Base-by-base conservation (phyloP, 2,888 invertebrate species). In the Hyalella azteca region DNA sequence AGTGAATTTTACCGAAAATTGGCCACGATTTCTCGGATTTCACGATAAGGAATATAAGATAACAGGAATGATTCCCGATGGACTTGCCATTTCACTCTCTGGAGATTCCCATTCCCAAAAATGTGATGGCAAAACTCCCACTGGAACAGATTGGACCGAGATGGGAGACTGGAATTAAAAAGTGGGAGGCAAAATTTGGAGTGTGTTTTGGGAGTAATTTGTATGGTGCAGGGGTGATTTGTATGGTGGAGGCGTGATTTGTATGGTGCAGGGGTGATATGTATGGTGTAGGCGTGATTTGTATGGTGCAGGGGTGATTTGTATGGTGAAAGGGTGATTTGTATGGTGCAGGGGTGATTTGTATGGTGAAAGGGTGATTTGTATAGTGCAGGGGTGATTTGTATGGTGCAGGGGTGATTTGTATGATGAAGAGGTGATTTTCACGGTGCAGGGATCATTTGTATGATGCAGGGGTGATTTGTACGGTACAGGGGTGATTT, bases 61-160 rank as follows among this genome's bases (percentile, higher is more conserved):
- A n/a, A n/a, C n/a, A n/a, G n/a, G n/a, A n/a, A n/a, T n/a, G n/a
- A n/a, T n/a, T n/a, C n/a, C n/a, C n/a, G n/a, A n/a, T n/a, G 54
- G 7, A 26, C 0, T 26, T 5, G 54, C 26, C 26, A 29, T 13
- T 66, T n/a, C 36, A 19, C 66, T 66, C 66, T 36, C 32, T 36
- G 66, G 36, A 66, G 66, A 66, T 66, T 66, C 29, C 66, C 66
- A 36, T 13, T 36, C 39, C 13, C 66, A 66, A 66, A 66, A 66
- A 36, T 66, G 66, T 36, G 7, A 36, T 36, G 66, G 66, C 19
- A 66, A 66, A 66, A 66, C 4, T 66, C 66, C 66, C 66, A 9
- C 66, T 9, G 39, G 66, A 66, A 13, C 66, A 66, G 66, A 66
- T 66, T 66, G 66, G 66, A 66, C 66, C 4, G 32, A 36, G 66